Conservation (phyloP, 2,797 vertebrate species). For the Macrochelys suwanniensis region DNA sequence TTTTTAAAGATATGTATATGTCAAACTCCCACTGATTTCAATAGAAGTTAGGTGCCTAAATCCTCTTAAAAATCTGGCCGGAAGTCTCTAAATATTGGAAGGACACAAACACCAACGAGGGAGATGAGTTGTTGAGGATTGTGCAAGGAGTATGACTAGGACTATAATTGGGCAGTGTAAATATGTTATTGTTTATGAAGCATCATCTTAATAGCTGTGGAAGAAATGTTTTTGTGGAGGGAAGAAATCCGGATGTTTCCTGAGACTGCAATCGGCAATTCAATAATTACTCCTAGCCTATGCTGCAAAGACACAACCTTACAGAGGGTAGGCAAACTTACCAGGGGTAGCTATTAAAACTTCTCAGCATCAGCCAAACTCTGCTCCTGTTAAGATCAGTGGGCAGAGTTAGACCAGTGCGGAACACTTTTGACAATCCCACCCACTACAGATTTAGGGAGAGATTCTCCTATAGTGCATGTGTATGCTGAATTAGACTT, state of each 20-base stretch:
- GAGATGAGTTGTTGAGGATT: not conserved
- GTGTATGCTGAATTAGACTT: not conserved
- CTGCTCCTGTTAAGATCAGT: accelerated
- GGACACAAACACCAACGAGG: not conserved
- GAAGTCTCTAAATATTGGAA: accelerated
- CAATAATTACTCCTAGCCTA: not conserved
- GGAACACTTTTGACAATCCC: not conserved
- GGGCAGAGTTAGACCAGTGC: not conserved
- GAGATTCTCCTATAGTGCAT: not conserved
- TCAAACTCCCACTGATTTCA: not conserved
- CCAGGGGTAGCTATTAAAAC: not conserved
- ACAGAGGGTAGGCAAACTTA: not conserved
- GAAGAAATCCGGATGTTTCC: not conserved
- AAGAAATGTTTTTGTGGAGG: not conserved
- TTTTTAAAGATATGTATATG: not conserved
- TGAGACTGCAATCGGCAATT: not conserved
- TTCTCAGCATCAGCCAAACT: not conserved
- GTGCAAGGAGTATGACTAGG: not conserved
- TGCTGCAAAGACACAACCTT: not conserved
- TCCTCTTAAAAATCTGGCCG: not conserved
- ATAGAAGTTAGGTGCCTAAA: not conserved
- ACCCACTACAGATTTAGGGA: accelerated
- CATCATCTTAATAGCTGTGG: not conserved
- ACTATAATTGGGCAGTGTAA: not conserved
- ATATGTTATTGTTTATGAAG: not conserved